Conservation (phyloP, 1,140 invertebrate genomes). For the Drosophila lacteicornis region DNA sequence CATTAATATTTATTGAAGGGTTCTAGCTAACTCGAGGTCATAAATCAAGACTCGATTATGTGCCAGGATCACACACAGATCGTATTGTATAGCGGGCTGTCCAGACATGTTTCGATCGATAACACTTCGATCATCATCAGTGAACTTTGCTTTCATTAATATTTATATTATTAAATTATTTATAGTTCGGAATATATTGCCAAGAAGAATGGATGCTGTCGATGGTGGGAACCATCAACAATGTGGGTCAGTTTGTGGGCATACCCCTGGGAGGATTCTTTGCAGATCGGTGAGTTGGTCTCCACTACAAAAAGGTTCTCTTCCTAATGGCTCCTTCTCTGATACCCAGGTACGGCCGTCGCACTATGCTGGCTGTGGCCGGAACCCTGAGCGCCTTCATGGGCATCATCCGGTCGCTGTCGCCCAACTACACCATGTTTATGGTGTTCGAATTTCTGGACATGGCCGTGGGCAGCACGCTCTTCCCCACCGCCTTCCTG, state of each 20-base stretch:
- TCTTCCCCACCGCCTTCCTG: constrained; percentile 88
- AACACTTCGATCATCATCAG: no score
- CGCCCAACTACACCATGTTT: constrained; percentile 88
- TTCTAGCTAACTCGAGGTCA: no score
- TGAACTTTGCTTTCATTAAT: constrained; percentile 1
- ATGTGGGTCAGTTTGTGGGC: constrained; percentile 89
- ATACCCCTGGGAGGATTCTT: constrained; percentile 88
- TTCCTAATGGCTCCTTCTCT: not conserved
- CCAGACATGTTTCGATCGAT: no score
- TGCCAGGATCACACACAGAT: no score
- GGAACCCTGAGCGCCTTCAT: constrained; percentile 87
- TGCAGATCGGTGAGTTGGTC: constrained; percentile 87
- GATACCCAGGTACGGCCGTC: constrained; percentile 87
- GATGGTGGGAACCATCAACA: constrained; percentile 90
- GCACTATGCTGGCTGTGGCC: constrained; percentile 87
- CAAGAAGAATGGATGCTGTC: constrained; percentile 89
- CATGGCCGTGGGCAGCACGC: constrained; percentile 87
- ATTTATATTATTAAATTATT: constrained; percentile 10
- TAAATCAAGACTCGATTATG: no score
- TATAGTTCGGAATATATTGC: constrained; percentile 87
- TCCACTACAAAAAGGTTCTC: no score
- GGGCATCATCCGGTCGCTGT: constrained; percentile 88
- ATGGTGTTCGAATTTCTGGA: constrained; percentile 88
- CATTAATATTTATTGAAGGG: not conserved
- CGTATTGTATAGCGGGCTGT: no score